Evolutionary conservation across 2,113 vertebrate genomes (phyloP).

Genomic region (Gymnocephalus cernua): DNA sequence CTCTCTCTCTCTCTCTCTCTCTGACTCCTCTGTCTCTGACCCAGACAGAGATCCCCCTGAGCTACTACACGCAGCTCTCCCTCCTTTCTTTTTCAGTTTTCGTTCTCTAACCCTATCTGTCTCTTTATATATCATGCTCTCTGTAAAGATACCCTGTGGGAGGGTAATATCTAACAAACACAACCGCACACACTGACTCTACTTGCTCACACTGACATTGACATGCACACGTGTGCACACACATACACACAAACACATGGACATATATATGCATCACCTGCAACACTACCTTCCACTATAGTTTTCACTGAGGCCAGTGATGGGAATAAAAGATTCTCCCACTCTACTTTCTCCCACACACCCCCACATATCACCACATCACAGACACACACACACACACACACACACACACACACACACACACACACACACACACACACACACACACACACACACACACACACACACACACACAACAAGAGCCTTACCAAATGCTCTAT

Average conservation of each 20-base stretch:
- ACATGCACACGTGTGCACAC: background rate
- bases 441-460: slow-evolving; percentile 12
- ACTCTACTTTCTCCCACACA: slow-evolving; percentile 36
- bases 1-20: slow-evolving; percentile 26
- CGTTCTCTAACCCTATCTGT: slow-evolving; percentile 78
- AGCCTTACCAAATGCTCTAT: slow-evolving; percentile 79
- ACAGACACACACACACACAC: slow-evolving; percentile 21
- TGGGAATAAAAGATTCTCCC: slow-evolving; percentile 63
- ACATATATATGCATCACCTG: slow-evolving; percentile 45
- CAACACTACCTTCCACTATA: slow-evolving; percentile 47
- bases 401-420: slow-evolving; percentile 42
- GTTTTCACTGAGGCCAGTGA: slow-evolving; percentile 53
- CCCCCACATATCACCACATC: slow-evolving; percentile 8
- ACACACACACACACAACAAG: slow-evolving; percentile 32
- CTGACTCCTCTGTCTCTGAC: slow-evolving; percentile 70
- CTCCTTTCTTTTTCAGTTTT: slow-evolving; percentile 70
- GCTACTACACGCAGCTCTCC: slow-evolving; percentile 68
- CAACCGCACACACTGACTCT: slow-evolving; percentile 53
- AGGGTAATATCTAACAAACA: slow-evolving; percentile 68
- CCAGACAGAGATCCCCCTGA: slow-evolving; percentile 79
- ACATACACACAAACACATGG: slow-evolving; percentile 9
- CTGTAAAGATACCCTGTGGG: slow-evolving; percentile 76
- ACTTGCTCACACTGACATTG: slow-evolving; percentile 43
- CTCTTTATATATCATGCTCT: slow-evolving; percentile 79
- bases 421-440: slow-evolving; percentile 18